These are phyloP conservation scores for Amazona guildingii DNA, from an alignment of 2,113 vertebrate species.

Conservation along the genomic window DNA sequence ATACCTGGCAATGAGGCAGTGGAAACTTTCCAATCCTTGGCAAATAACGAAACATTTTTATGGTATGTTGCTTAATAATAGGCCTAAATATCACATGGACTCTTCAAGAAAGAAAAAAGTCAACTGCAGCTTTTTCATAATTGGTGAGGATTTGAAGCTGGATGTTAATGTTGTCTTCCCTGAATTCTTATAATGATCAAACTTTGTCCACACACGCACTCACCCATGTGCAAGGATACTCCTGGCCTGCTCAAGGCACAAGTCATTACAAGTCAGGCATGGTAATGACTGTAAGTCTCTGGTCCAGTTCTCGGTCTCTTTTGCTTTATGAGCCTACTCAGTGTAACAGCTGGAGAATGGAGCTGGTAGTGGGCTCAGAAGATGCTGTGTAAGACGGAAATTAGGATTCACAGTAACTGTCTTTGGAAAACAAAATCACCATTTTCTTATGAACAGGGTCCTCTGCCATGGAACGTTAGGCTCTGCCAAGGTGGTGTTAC, in stretches of 20 bases:
- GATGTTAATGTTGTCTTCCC: not conserved
- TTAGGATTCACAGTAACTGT: not conserved
- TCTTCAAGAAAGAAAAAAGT: not conserved
- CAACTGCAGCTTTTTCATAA: not conserved
- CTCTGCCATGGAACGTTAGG: not conserved
- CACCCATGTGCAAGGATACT: too few species aligned
- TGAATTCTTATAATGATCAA: not conserved
- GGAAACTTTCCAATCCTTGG: not conserved
- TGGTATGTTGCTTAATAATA: not conserved
- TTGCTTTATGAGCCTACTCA: not conserved
- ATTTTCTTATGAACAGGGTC: not conserved
- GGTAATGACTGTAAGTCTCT: not conserved
- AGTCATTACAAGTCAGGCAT: not conserved
- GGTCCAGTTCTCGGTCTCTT: not conserved
- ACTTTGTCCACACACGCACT: not conserved
- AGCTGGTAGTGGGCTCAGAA: not conserved
- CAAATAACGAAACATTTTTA: not conserved
- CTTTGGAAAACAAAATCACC: not conserved
- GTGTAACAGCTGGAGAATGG: not conserved
- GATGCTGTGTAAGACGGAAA: not conserved
- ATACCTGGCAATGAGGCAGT: too few species aligned
- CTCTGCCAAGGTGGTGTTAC: constrained; percentile 29
- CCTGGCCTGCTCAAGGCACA: not conserved
- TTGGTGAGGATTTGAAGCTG: not conserved
- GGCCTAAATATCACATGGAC: not conserved